Conservation (phyloP, 2,113 vertebrate species). For the Elephas maximus region DNA sequence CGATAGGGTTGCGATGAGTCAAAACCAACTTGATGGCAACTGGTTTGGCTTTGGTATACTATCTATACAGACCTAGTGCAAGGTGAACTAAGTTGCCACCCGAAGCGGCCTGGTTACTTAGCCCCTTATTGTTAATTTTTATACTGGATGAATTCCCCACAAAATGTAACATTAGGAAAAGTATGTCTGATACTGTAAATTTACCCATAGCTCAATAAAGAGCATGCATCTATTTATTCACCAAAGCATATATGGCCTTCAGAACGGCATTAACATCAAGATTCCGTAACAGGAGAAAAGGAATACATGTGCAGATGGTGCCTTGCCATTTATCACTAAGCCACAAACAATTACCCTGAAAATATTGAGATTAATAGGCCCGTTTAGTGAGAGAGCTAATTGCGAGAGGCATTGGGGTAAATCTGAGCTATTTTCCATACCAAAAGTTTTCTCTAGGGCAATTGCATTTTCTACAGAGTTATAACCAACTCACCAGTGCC, state of each 20-base stretch:
- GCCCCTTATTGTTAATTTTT: background rate
- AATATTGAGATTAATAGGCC: slow-evolving; percentile 83
- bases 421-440: slow-evolving; percentile 78
- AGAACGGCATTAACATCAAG: slow-evolving; percentile 40
- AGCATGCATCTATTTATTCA: background rate
- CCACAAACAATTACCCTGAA: slow-evolving; percentile 76
- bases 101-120: background rate
- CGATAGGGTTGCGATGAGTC: too few species aligned
- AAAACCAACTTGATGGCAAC: too few species aligned
- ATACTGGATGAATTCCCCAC: background rate
- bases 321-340: slow-evolving; percentile 78
- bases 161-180: slow-evolving; percentile 32
- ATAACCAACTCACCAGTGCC: slow-evolving; percentile 31
- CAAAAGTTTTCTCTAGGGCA: slow-evolving; percentile 73
- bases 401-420: slow-evolving; percentile 73
- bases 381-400: slow-evolving; percentile 79
- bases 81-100: background rate
- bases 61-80: background rate
- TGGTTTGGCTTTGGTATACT: too few species aligned
- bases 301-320: slow-evolving; percentile 77
- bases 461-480: slow-evolving; percentile 49
- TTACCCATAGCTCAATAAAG: background rate
- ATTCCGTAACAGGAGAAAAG: slow-evolving; percentile 59
- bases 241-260: background rate
- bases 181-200: background rate